Evolutionary conservation across 2,888 invertebrate species (phyloP).

Genomic region (Biston stratarius): DNA sequence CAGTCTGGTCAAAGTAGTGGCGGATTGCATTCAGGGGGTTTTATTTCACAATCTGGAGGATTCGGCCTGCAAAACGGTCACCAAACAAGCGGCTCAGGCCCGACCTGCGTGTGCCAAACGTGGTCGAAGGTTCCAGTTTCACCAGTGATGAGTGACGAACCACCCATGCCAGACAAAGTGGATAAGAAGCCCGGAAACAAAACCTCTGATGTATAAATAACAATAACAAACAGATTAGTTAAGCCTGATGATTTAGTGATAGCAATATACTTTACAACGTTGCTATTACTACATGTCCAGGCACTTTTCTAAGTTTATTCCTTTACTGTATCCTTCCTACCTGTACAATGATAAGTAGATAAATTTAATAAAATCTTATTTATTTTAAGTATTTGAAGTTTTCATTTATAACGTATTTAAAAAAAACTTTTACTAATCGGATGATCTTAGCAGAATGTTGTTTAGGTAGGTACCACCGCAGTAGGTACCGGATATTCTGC

Average conservation of each 20-base stretch:
- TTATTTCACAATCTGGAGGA: slow-evolving; percentile 47
- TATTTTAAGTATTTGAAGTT: neutral
- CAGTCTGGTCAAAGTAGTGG: slow-evolving; percentile 28
- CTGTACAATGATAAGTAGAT: slow-evolving; percentile 17
- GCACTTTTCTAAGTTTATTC: slow-evolving; percentile 40
- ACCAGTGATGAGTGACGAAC: slow-evolving; percentile 42
- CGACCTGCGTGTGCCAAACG: slow-evolving; percentile 76
- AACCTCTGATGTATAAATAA: slow-evolving; percentile 23
- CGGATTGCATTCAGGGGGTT: slow-evolving; percentile 28
- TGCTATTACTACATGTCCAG: slow-evolving; percentile 34
- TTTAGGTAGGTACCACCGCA: too few relatives aligned
- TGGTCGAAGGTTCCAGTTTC: slow-evolving; percentile 70
- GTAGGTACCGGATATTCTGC: too few relatives aligned
- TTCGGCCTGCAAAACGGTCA: slow-evolving; percentile 55
- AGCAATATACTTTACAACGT: slow-evolving; percentile 27
- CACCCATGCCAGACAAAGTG: slow-evolving; percentile 30
- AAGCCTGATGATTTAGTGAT: slow-evolving; percentile 6
- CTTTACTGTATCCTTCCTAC: slow-evolving; percentile 3
- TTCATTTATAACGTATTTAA: neutral
- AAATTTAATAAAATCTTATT: slow-evolving; percentile 8
- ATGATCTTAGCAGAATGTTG: too few relatives aligned
- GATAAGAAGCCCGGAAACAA: slow-evolving; percentile 30
- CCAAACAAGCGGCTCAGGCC: slow-evolving; percentile 60
- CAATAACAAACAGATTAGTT: slow-evolving; percentile 8
- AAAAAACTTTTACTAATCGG: too few relatives aligned